A percentile compares a stretch with the other conserved stretches of the same genome.
These are phyloP conservation scores for Drosophila tripunctata DNA, from an alignment of 2,888 invertebrate genomes.

Conservation along the genomic window DNA sequence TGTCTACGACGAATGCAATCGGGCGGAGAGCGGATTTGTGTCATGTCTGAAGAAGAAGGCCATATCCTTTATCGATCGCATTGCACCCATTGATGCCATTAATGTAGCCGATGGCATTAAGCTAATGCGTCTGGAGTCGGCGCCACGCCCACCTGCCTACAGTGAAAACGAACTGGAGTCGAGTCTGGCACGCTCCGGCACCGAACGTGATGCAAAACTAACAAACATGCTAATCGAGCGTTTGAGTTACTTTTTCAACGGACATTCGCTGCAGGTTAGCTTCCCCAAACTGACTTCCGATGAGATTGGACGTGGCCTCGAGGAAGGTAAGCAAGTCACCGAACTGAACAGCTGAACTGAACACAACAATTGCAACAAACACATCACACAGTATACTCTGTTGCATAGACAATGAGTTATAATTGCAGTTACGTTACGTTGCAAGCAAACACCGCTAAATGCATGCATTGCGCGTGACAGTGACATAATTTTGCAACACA, in stretches of 20 bases:
- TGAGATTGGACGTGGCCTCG: slow-evolving; percentile 89
- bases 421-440: slow-evolving; percentile 56
- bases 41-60: slow-evolving; percentile 93
- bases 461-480: slow-evolving; percentile 75
- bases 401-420: slow-evolving; percentile 1
- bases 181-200: slow-evolving; percentile 87
- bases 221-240: slow-evolving; percentile 89
- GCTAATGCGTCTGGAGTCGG: slow-evolving; percentile 86
- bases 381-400: neutral
- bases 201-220: slow-evolving; percentile 88
- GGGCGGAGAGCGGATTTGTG: slow-evolving; percentile 87
- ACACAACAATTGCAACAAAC: neutral
- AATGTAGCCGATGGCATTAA: slow-evolving; percentile 88
- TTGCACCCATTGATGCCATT: slow-evolving; percentile 89
- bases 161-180: slow-evolving; percentile 90
- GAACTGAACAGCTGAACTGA: too few species aligned
- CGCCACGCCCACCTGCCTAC: slow-evolving; percentile 81
- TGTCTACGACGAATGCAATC: slow-evolving; percentile 91
- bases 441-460: slow-evolving; percentile 58
- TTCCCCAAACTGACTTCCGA: slow-evolving; percentile 89
- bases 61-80: slow-evolving; percentile 90
- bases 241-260: slow-evolving; percentile 89
- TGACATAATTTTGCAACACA: slow-evolving; percentile 70
- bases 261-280: slow-evolving; percentile 90
- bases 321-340: slow-evolving; percentile 87